Conservation (phyloP, 64 coral and sea anemone genomes). For the Platygyra sinensis region DNA sequence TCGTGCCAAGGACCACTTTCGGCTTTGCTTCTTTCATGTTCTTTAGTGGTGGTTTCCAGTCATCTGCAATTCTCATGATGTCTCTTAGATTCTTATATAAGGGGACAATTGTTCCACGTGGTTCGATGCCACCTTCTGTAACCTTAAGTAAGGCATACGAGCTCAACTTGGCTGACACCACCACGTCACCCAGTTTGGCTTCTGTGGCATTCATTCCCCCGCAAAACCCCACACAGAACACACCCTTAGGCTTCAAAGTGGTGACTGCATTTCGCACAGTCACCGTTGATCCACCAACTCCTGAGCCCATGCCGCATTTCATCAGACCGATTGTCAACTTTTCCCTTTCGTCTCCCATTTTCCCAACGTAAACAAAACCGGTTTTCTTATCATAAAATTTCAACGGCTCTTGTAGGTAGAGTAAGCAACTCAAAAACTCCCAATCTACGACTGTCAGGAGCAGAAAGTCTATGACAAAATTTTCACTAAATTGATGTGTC, state of each 20-base stretch:
- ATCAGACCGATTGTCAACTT: background rate
- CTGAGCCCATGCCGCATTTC: background rate
- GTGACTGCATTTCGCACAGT: background rate
- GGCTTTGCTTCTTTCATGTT: background rate
- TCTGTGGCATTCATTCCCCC: background rate
- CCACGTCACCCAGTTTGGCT: slow-evolving; percentile 7
- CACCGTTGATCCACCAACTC: background rate
- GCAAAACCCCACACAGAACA: slow-evolving; percentile 19
- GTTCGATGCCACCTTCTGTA: background rate
- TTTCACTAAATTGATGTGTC: background rate
- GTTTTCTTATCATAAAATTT: background rate
- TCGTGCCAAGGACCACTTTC: background rate
- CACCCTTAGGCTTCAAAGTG: background rate
- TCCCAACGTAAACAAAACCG: background rate
- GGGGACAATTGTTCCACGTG: background rate
- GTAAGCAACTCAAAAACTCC: background rate
- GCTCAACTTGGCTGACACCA: background rate
- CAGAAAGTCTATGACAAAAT: background rate
- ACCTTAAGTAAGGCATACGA: background rate
- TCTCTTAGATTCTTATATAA: background rate
- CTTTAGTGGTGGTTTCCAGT: slow-evolving; percentile 18
- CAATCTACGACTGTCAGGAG: background rate
- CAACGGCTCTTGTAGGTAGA: background rate
- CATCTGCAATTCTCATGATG: background rate
- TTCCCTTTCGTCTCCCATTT: background rate